A percentile compares a stretch with the other conserved stretches of the same genome.
Conservation (phyloP, 2,113 vertebrate species). For the Rhadina sibilatrix region DNA sequence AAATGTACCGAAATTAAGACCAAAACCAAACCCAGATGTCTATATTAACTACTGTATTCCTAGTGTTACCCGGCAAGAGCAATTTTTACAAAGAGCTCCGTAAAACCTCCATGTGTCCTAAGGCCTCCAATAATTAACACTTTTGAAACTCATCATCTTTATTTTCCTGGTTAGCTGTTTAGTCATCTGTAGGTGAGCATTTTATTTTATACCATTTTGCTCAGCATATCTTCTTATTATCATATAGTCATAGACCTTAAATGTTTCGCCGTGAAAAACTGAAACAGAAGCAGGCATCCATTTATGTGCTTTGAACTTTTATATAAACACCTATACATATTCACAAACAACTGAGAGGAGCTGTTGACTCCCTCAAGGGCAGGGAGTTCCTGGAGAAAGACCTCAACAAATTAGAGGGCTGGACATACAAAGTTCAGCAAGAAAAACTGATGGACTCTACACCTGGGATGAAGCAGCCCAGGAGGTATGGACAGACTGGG, state of each 20-base stretch:
- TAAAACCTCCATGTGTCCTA: not conserved
- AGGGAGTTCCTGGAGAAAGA: not conserved
- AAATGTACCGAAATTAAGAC: not conserved
- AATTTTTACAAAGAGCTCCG: not conserved
- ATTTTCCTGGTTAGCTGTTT: not conserved
- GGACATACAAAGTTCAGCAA: not conserved
- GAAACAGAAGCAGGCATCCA: not conserved
- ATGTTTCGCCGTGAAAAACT: not conserved
- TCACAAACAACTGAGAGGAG: not conserved
- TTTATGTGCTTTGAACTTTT: not conserved
- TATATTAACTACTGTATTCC: not conserved
- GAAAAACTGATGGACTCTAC: not conserved
- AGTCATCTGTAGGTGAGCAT: not conserved
- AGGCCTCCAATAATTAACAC: not conserved
- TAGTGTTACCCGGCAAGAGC: not conserved
- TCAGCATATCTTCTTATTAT: not conserved
- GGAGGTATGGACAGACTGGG: too few relatives aligned
- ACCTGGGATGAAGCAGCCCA: not conserved
- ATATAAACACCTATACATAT: too few relatives aligned
- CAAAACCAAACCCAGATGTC: not conserved
- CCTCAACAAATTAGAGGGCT: not conserved
- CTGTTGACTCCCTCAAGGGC: not conserved
- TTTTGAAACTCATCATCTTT: not conserved
- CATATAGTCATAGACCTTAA: not conserved
- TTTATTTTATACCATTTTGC: not conserved